Base-by-base conservation (phyloP, 1,140 invertebrate genomes). In the Drosophila sproati region DNA sequence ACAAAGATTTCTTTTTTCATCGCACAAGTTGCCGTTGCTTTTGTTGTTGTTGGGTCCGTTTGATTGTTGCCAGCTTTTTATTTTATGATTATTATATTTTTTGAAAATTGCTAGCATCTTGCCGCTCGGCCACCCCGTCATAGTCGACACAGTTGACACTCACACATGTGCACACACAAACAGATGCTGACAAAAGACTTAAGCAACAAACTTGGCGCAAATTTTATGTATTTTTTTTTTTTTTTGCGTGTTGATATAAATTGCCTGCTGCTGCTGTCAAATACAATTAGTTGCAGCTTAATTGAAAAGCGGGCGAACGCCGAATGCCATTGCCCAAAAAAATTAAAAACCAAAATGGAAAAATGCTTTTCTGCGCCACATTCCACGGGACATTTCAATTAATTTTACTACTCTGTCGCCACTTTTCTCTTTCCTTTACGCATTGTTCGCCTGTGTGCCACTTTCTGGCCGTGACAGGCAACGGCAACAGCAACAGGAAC, bases 1-100 rank as follows among this genome's bases (percentile, higher is more conserved):
- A 54, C 76, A 88, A 83, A 87, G 80, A 83, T 88, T 88, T 89
- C 73, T 88, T 88, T 89, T 60, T 88, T 88, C 89, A 88, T 86
- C 82, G 82, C 78, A 70, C 73, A 69, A 78, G 57, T 60, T 56
- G 56, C 28, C 61, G 47, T 50, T 64, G 73, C 47, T 83, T 12
- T 47, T 51, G 51, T 51, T 66, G 55, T 51, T 77, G 52, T 34
- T 81, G 35, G 55, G 41, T 37, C 47, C 63, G 69, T 80, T 63
- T 76, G 80, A 60, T 62, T 76, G 76, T 77, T 87, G 83, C 60
- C 73, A 60, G 83, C 71, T 79, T 88, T 87, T 82, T 77, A 87
- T 88, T 88, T 87, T 87, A 87, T 87, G 83, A 87, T 87, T 87
- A 88, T 88, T 87, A 86, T 76, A 87, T 81, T 78, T 80, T 82